Evolutionary conservation across 2,888 invertebrate genomes (phyloP).

Genomic region (Drosophila neoperkinsi): DNA sequence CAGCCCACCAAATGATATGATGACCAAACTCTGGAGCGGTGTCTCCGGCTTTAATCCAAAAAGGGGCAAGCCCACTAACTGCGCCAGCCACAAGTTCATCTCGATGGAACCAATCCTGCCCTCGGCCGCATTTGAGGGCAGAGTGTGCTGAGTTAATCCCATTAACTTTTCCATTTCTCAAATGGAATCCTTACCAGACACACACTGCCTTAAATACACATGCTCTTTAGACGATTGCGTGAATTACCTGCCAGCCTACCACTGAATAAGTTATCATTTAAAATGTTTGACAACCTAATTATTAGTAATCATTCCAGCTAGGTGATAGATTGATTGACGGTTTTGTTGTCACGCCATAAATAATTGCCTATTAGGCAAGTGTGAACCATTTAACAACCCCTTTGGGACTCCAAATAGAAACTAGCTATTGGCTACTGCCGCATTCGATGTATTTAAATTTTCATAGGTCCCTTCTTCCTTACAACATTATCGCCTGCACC

Average conservation of each 20-base stretch:
- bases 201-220: conserved; percentile 34
- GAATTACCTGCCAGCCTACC: conserved; percentile 18
- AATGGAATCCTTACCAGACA: neutral
- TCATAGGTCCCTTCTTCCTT: neutral
- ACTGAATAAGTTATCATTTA: conserved; percentile 28
- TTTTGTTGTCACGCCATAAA: conserved; percentile 1
- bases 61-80: conserved; percentile 69
- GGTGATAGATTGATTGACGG: conserved; percentile 5
- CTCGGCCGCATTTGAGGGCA: conserved; percentile 60
- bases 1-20: conserved; percentile 39
- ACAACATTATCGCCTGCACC: neutral
- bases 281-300: conserved; percentile 31
- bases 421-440: neutral
- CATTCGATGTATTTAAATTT: neutral
- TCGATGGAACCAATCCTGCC: conserved; percentile 75
- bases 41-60: conserved; percentile 62
- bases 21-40: conserved; percentile 9
- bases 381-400: neutral
- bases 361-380: neutral
- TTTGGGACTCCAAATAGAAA: neutral
- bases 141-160: conserved; percentile 28
- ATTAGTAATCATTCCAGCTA: conserved; percentile 1
- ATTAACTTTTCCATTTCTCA: conserved; percentile 45
- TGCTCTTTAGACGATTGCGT: conserved; percentile 18
- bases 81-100: conserved; percentile 70